These are phyloP conservation scores for Laticauda laticaudata DNA, from an alignment of 2,113 vertebrate genomes.

Conservation along the genomic window DNA sequence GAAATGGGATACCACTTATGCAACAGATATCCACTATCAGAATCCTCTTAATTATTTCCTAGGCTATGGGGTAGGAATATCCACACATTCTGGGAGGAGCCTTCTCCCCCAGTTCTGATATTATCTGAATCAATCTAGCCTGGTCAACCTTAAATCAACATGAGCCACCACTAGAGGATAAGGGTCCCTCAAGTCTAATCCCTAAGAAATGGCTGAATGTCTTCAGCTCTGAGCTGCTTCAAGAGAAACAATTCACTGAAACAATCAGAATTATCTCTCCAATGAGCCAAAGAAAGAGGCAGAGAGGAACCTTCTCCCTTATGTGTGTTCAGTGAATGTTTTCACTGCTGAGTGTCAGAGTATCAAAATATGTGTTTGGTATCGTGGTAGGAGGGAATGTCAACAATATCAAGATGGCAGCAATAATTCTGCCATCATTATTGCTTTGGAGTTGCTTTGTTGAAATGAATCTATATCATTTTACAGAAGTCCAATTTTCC, in stretches of 20 bases:
- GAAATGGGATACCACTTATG: background rate
- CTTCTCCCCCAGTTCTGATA: background rate
- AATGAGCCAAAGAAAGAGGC: background rate
- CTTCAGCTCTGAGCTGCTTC: background rate
- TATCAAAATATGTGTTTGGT: background rate
- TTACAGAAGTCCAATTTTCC: background rate
- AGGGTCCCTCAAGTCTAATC: background rate
- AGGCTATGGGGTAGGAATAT: background rate
- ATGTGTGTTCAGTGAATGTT: background rate
- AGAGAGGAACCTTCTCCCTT: background rate
- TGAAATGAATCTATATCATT: background rate
- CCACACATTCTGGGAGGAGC: background rate
- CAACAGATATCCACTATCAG: background rate
- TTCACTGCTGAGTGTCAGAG: background rate
- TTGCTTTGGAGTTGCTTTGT: background rate
- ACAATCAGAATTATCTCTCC: background rate
- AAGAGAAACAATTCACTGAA: background rate
- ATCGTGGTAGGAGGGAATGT: background rate
- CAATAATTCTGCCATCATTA: background rate
- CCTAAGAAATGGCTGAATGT: background rate
- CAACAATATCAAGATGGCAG: background rate
- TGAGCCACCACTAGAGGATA: background rate
- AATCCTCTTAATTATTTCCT: background rate
- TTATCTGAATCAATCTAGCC: background rate
- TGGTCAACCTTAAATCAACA: background rate